Conservation (phyloP, 2,797 vertebrate genomes). For the Diplodus puntazzo region DNA sequence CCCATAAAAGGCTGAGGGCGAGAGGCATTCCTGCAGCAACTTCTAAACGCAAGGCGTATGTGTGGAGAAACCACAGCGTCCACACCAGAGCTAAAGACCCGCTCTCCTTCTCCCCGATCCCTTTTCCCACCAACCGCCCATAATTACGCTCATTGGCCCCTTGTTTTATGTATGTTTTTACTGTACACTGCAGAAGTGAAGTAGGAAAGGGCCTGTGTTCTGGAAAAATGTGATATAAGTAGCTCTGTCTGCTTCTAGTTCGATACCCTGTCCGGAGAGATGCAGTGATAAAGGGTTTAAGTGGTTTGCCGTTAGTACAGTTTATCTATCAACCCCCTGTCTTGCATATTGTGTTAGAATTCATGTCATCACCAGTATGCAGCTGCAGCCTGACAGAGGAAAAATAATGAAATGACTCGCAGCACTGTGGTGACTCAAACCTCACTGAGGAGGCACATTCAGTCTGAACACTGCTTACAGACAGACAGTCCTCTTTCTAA, state of each 20-base stretch:
- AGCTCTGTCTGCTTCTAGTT: slow-evolving; percentile 37
- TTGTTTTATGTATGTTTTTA: slow-evolving; percentile 81
- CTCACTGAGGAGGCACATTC: slow-evolving; percentile 32
- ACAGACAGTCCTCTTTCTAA: slow-evolving; percentile 36
- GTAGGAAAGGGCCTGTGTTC: slow-evolving; percentile 41
- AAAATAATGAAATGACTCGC: slow-evolving; percentile 59
- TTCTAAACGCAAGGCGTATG: slow-evolving; percentile 80
- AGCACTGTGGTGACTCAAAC: slow-evolving; percentile 33
- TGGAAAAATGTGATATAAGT: slow-evolving; percentile 49
- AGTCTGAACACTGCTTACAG: slow-evolving; percentile 30
- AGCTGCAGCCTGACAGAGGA: slow-evolving; percentile 57
- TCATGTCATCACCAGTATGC: slow-evolving; percentile 57
- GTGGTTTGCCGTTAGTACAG: slow-evolving; percentile 21
- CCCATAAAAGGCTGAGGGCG: slow-evolving; percentile 83
- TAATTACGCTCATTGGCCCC: slow-evolving; percentile 79
- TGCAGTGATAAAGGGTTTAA: slow-evolving; percentile 14
- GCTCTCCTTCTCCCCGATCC: slow-evolving; percentile 57
- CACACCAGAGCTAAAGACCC: slow-evolving; percentile 74
- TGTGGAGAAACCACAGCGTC: slow-evolving; percentile 80
- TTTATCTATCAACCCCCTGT: slow-evolving; percentile 53
- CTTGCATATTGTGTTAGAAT: slow-evolving; percentile 47
- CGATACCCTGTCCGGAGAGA: slow-evolving; percentile 42
- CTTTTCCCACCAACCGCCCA: slow-evolving; percentile 78
- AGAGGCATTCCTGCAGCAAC: slow-evolving; percentile 81
- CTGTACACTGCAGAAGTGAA: slow-evolving; percentile 66